phyloP scores from a whole-genome alignment of 2,113 vertebrate species.

The Cryptotis parvus region DNA sequence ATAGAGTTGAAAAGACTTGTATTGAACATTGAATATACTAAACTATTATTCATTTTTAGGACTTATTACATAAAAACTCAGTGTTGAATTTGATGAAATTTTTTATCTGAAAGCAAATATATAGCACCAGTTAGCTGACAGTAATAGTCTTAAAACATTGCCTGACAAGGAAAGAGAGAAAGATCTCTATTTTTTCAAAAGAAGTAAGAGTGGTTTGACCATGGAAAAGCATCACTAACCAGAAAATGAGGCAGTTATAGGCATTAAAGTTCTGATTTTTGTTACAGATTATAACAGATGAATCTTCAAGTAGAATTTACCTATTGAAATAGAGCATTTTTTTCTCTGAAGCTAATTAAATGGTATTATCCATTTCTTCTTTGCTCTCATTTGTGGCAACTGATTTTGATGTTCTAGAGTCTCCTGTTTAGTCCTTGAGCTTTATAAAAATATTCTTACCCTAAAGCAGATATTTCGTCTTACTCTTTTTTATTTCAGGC shows the following conservation, averaged over 20 bases:
- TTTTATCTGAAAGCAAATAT: not conserved
- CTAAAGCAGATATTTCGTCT: not conserved
- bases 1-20: not conserved
- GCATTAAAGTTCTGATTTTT: not conserved
- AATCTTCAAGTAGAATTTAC: not conserved
- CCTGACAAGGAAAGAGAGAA: not conserved
- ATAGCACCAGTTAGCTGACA: not conserved
- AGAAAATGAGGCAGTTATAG: not conserved
- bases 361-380: not conserved
- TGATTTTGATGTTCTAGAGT: not conserved
- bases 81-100: not conserved
- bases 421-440: not conserved
- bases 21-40: not conserved
- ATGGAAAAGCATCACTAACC: not conserved
- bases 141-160: not conserved
- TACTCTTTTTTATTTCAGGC: not conserved
- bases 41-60: not conserved
- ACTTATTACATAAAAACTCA: not conserved
- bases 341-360: not conserved
- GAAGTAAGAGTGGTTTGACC: not conserved
- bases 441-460: not conserved
- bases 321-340: not conserved
- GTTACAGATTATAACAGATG: not conserved
- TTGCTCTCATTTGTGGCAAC: not conserved
- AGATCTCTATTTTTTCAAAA: not conserved